These are phyloP conservation scores for Aegithalos caudatus DNA, from an alignment of 2,113 vertebrate genomes.

Conservation along the genomic window DNA sequence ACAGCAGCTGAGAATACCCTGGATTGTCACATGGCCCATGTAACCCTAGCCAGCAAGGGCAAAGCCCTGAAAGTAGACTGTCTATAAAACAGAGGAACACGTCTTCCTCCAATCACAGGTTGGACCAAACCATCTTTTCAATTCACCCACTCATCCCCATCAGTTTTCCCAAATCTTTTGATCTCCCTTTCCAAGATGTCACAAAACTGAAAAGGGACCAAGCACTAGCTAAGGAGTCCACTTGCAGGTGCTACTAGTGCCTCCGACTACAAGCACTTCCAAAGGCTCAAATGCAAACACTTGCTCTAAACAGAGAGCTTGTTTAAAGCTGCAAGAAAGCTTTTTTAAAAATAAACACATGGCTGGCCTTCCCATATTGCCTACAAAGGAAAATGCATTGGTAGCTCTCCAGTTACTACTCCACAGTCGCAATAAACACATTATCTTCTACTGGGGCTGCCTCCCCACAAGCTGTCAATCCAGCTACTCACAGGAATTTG, in stretches of 20 bases:
- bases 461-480: background rate
- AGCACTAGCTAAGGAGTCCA: background rate
- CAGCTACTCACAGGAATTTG: background rate
- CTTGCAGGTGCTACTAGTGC: background rate
- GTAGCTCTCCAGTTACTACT: background rate
- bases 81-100: background rate
- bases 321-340: background rate
- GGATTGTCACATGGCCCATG: background rate
- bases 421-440: background rate
- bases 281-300: background rate
- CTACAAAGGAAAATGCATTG: accelerated
- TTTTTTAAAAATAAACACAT: background rate
- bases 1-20: background rate
- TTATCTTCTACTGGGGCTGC: background rate
- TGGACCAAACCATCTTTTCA: background rate
- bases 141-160: background rate
- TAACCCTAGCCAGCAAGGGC: background rate
- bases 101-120: background rate
- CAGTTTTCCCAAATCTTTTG: background rate
- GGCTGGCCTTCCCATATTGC: background rate
- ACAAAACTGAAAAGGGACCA: background rate
- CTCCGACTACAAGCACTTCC: background rate
- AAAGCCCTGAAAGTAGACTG: background rate
- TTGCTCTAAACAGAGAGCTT: background rate
- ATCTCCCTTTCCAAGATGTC: background rate